Base-by-base conservation (phyloP, 1,140 invertebrate genomes). In the Zophobas morio region DNA sequence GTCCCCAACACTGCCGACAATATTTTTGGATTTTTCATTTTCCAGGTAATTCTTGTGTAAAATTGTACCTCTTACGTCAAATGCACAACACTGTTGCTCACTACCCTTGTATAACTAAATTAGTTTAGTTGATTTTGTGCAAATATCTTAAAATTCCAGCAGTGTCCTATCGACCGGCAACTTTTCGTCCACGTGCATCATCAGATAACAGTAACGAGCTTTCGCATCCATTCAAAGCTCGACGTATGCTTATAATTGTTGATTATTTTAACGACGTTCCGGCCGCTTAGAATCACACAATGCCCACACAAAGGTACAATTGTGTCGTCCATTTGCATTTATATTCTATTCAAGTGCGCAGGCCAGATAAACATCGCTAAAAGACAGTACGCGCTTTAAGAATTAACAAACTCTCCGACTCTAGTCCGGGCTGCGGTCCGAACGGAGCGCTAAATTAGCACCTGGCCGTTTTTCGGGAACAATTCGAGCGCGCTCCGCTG, bases 321-420 rank as follows among this genome's bases (percentile, higher is more conserved):
- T 83, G 84, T 79, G 80, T 80, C 81, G 76, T 76, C 81, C 83
- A 85, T 85, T 85, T 85, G 84, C 84, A 85, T 85, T 85, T 84
- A 82, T 82, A 83, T 83, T 83, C 82, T 80, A 81, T 78, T 80
- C 78, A 76, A 80, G 82, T 81, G 79, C 79, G 79, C 76, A 77
- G 60, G 73, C 70, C 79, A 75, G 80, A 83, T 82, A 82, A 82
- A 82, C 81, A 82, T 81, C 81, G 76, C 80, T 82, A 81, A 84
- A 81, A 81, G 78, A 81, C 77, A 79, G 79, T 77, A 79, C 76
- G 76, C 80, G 81, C 79, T 80, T 80, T 77, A 79, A 60, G 81
- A 82, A 83, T 83, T 83, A 82, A 83, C 81, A 82, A 82, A 81
- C 79, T 77, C 63, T 54, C 71, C 74, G 66, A 79, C 75, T 56